Base-by-base conservation (phyloP, 2,113 vertebrate genomes). In the Epinephelus cyanopodus region DNA sequence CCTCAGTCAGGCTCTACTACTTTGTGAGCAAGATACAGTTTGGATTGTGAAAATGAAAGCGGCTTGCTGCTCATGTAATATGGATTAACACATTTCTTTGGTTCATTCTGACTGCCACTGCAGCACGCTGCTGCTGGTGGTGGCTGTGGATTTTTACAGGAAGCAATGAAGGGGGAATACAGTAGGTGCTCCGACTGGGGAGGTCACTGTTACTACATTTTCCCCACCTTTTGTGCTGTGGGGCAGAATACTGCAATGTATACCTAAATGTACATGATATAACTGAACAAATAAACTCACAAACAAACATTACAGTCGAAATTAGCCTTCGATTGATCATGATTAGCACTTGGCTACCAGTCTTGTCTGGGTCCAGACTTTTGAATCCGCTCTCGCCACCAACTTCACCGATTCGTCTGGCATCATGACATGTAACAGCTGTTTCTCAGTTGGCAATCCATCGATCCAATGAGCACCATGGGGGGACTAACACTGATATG, bases 41-140 rank as follows among this genome's bases (percentile, higher is more conserved):
- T 62, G 57, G 48, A 63, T 52, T 79, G 60, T 68, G 64, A 65
- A 57, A 74, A 70, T 70, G 15, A 75, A 74, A 79, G 21, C 14
- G 15, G n/a, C 25, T 74, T 79, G 53, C 29, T 50, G 63, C 29
- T 86, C 52, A 62, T 77, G 6, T 54, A 71, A 63, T 62, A 25
- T 45, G 61, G 71, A 67, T 80, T 47, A 67, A 64, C 39, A 73
- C 1, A 52, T 52, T 33, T 75, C 25, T 64, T 68, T 53, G 39
- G 56, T 57, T 67, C 45, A 39, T 10, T 53, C 37, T 52, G 39
- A n/a, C 48, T 60, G 50, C 62, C n/a, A 21, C 21, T 68, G 23
- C 17, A 66, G 19, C 17, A 29, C 21, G 23, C 4, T 21, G 13
- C 2, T 33, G 13, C 2, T 33, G 19, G 4, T 15, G 13, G 42